Evolutionary conservation across 2,888 invertebrate genomes (phyloP).

Genomic region (Dorcus parallelipipedus): DNA sequence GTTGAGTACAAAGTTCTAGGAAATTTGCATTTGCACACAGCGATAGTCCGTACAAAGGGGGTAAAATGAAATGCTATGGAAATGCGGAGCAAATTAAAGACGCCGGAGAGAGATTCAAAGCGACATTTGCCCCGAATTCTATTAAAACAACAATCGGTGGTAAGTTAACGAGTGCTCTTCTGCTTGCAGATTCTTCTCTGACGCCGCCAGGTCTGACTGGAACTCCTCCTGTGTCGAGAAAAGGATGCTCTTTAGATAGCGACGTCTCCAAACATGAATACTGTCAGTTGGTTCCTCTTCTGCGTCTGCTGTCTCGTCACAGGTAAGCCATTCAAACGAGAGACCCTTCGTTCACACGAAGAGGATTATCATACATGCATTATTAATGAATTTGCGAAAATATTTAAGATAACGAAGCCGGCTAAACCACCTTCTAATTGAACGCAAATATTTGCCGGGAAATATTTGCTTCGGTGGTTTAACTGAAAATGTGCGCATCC

Average conservation of each 20-base stretch:
- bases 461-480: background rate
- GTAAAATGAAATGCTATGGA: background rate
- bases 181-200: conserved; percentile 18
- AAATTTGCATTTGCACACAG: background rate
- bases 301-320: conserved; percentile 14
- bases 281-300: conserved; percentile 1
- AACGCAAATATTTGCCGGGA: background rate
- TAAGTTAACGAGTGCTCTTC: conserved; percentile 19
- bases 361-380: background rate
- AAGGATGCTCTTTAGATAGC: conserved; percentile 18
- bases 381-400: background rate
- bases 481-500: background rate
- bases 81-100: conserved; percentile 17
- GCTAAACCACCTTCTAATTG: background rate
- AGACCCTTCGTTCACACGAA: background rate
- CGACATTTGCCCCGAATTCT: conserved; percentile 14
- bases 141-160: conserved; percentile 19
- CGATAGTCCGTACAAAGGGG: background rate
- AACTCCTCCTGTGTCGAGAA: background rate
- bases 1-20: no score
- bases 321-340: conserved; percentile 6
- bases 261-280: conserved; percentile 8
- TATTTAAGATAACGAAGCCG: background rate
- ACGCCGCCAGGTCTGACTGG: conserved; percentile 2
- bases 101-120: conserved; percentile 14